Percentiles rank a stretch among this genome's conserved stretches.
phyloP scores from a whole-genome alignment of 2,888 invertebrate genomes.

The Euphydryas editha region DNA sequence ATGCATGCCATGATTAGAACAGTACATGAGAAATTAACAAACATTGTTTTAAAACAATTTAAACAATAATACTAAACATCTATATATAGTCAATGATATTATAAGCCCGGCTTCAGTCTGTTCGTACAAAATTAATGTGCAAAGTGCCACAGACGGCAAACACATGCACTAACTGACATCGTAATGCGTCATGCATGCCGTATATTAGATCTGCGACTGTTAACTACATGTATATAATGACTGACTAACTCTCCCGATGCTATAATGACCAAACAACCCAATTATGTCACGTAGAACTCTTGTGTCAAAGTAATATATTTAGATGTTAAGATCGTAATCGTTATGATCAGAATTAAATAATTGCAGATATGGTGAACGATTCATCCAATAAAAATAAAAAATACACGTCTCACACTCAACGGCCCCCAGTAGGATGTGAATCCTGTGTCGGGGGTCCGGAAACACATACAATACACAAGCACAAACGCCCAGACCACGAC shows the following conservation, averaged over 20 bases:
- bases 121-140: slow-evolving; percentile 12
- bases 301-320: neutral
- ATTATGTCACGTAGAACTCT: neutral
- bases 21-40: neutral
- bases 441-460: too few relatives aligned
- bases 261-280: neutral
- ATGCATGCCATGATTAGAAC: too few relatives aligned
- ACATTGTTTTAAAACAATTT: neutral
- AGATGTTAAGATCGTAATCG: neutral
- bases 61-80: neutral
- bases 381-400: too few relatives aligned
- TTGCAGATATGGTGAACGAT: too few relatives aligned
- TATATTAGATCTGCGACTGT: neutral
- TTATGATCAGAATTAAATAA: too few relatives aligned
- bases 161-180: slow-evolving; percentile 3
- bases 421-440: too few relatives aligned
- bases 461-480: too few relatives aligned
- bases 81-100: neutral
- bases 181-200: slow-evolving; percentile 8
- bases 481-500: too few relatives aligned
- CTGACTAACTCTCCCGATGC: neutral
- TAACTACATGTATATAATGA: neutral
- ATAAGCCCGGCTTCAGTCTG: neutral
- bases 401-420: too few relatives aligned
- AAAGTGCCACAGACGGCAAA: slow-evolving; percentile 6